Evolutionary conservation across 2,888 invertebrate genomes (phyloP).

Genomic region (Oxycera nigricornis): DNA sequence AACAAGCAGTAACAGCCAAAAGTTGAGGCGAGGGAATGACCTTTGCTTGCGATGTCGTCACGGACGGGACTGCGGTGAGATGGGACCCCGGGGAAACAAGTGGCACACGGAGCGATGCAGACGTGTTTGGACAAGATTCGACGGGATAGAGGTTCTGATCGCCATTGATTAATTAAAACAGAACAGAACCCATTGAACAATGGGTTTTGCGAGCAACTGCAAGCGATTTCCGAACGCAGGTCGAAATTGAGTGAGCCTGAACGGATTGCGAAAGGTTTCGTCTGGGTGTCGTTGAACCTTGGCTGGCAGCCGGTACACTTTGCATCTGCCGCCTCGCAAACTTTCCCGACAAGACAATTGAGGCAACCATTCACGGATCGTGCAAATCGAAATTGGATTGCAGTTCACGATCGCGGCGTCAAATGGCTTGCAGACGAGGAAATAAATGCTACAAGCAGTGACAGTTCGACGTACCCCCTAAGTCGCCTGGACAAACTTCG

Average conservation of each 20-base stretch:
- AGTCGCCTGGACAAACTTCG: background rate
- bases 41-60: conserved; percentile 28
- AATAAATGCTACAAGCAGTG: background rate
- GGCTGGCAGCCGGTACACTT: background rate
- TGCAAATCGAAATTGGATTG: no score
- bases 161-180: conserved; percentile 6
- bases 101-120: background rate
- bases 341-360: no score
- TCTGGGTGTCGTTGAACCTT: conserved; percentile 4
- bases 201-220: background rate
- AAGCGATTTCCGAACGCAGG: background rate
- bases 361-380: no score
- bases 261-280: conserved; percentile 20
- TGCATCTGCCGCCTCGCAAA: background rate
- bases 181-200: conserved; percentile 14
- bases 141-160: background rate
- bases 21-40: conserved; percentile 21
- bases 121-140: conserved; percentile 23
- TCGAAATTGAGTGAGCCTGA: background rate
- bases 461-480: conserved; percentile 13
- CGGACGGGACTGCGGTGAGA: background rate
- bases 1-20: background rate
- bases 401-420: no score
- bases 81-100: background rate
- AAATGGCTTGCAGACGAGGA: conserved; percentile 12